Conservation (phyloP, 2,888 invertebrate genomes). For the Parthenolecanium corni region DNA sequence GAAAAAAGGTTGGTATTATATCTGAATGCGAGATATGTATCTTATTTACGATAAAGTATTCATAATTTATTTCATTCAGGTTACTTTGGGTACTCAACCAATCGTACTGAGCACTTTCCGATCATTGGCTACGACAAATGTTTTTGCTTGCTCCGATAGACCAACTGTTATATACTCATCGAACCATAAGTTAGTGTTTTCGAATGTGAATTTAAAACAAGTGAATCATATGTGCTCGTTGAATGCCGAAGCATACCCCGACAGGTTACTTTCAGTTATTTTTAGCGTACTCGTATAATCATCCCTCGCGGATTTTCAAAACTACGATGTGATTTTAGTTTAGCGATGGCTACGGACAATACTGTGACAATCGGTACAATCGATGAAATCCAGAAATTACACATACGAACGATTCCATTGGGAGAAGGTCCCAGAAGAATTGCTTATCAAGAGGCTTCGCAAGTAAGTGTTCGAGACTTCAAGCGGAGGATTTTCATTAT, state of each 20-base stretch:
- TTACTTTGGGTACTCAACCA: conserved; percentile 94
- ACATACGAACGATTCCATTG: conserved; percentile 88
- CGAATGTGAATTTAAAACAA: conserved; percentile 90
- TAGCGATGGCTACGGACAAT: conserved; percentile 79
- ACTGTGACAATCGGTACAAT: conserved; percentile 91
- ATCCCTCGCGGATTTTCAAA: not conserved
- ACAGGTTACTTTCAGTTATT: conserved; percentile 49
- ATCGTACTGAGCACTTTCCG: conserved; percentile 83
- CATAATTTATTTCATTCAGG: conserved; percentile 38
- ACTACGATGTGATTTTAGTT: conserved; percentile 40
- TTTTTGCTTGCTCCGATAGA: conserved; percentile 96
- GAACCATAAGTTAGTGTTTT: conserved; percentile 96
- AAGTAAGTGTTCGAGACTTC: conserved; percentile 41
- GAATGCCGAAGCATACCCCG: conserved; percentile 88
- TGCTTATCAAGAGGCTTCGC: conserved; percentile 84
- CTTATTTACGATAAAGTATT: not conserved
- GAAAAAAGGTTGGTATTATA: conserved; percentile 54
- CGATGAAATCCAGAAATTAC: conserved; percentile 95
- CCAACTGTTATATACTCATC: conserved; percentile 98
- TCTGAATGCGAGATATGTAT: not conserved
- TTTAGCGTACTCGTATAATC: not conserved
- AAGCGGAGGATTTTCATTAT: not conserved
- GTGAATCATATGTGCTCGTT: conserved; percentile 97
- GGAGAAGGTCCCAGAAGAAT: conserved; percentile 90
- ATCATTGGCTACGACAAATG: conserved; percentile 82